Conservation (phyloP, 2,888 invertebrate species). For the Napeogenes inachia region DNA sequence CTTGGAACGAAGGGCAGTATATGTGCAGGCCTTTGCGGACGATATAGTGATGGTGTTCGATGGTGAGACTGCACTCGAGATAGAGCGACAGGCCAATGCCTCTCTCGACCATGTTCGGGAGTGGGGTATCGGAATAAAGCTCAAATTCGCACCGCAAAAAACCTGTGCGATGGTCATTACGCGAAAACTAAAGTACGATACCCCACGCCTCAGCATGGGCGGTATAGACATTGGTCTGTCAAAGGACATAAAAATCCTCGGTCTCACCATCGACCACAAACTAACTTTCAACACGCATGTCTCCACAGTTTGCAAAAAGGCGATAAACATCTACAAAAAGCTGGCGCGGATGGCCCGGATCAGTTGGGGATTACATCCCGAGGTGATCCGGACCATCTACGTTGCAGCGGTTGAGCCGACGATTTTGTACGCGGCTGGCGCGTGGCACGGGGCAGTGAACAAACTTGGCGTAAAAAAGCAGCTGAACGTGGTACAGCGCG, state of each 20-base stretch:
- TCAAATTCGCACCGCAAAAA: constrained; percentile 12
- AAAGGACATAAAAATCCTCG: constrained; percentile 13
- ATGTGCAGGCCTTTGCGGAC: neutral
- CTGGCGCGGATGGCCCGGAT: constrained; percentile 9
- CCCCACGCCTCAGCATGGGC: constrained; percentile 14
- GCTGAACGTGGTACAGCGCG: constrained; percentile 18
- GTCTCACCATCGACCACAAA: constrained; percentile 12
- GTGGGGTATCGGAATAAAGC: constrained; percentile 17
- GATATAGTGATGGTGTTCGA: constrained; percentile 7
- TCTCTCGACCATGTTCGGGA: constrained; percentile 10
- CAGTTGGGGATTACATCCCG: constrained; percentile 20
- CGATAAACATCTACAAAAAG: constrained; percentile 20
- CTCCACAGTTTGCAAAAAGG: constrained; percentile 10
- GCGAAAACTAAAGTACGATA: neutral
- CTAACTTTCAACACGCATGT: constrained; percentile 15
- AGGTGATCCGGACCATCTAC: constrained; percentile 21
- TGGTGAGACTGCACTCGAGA: neutral
- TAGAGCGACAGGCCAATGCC: constrained; percentile 14
- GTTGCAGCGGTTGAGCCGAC: constrained; percentile 23
- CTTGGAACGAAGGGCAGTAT: neutral
- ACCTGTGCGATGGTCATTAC: neutral
- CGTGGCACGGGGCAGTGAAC: constrained; percentile 17
- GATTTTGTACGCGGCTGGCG: constrained; percentile 24
- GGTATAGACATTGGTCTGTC: neutral
- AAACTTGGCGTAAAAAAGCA: constrained; percentile 12